Conservation (phyloP, 2,888 invertebrate species). For the Lampropteryx suffumata region DNA sequence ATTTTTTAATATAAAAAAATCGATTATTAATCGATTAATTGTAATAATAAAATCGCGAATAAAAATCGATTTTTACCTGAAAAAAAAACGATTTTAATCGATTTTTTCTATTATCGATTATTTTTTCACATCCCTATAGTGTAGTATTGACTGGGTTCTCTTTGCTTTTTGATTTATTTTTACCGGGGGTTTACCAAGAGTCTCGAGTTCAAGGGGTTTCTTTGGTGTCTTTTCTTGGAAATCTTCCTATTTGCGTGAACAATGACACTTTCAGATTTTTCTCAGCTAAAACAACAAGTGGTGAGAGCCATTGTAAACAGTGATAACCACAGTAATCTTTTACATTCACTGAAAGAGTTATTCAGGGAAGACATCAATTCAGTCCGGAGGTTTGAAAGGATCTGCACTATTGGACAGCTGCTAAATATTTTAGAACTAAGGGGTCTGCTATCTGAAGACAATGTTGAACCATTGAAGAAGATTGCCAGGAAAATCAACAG, state of each 20-base stretch:
- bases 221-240: too few relatives aligned
- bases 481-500: conserved; percentile 54
- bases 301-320: conserved; percentile 48
- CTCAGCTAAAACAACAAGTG: conserved; percentile 54
- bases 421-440: conserved; percentile 64
- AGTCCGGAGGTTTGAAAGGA: conserved; percentile 61
- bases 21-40: too few relatives aligned
- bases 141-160: too few relatives aligned
- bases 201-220: too few relatives aligned
- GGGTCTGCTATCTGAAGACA: conserved; percentile 62
- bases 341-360: conserved; percentile 57
- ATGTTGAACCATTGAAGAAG: conserved; percentile 58
- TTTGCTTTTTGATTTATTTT: too few relatives aligned
- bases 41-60: too few relatives aligned
- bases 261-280: conserved; percentile 65
- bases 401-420: conserved; percentile 57
- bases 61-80: too few relatives aligned
- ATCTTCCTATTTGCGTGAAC: not conserved
- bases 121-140: too few relatives aligned
- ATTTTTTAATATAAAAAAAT: too few relatives aligned
- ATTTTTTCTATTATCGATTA: too few relatives aligned
- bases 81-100: too few relatives aligned
- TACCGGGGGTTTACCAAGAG: too few relatives aligned
- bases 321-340: conserved; percentile 51
- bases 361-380: conserved; percentile 68